Percentiles rank a stretch among this genome's conserved stretches.
These are phyloP conservation scores for Alauda arvensis DNA, from an alignment of 2,797 vertebrate species.

Conservation along the genomic window DNA sequence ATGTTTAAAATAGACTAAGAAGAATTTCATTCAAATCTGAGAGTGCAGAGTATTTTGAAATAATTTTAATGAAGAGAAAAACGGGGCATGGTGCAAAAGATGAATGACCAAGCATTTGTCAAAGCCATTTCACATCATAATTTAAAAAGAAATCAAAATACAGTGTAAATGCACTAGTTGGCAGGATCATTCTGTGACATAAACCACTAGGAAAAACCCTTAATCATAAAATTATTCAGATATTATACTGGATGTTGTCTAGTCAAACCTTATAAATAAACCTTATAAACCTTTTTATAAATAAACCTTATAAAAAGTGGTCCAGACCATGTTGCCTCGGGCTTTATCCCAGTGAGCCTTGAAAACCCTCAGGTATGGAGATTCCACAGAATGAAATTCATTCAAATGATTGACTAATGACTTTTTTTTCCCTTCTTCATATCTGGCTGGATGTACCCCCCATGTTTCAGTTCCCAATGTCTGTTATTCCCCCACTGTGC, in stretches of 20 bases:
- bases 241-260: not conserved
- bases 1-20: not conserved
- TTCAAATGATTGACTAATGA: not conserved
- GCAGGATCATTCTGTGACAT: not conserved
- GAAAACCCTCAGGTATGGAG: not conserved
- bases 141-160: not conserved
- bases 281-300: no score
- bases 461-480: not conserved
- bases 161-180: not conserved
- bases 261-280: not conserved
- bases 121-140: not conserved
- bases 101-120: not conserved
- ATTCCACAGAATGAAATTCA: not conserved
- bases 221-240: not conserved
- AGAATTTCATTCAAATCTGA: not conserved
- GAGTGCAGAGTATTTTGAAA: not conserved
- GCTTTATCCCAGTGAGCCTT: not conserved
- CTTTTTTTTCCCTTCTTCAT: not conserved
- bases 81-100: not conserved
- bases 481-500: not conserved
- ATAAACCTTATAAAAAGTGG: not conserved
- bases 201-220: not conserved
- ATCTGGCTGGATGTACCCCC: not conserved
- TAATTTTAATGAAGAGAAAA: not conserved
- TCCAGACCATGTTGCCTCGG: rapidly evolving